Evolutionary conservation across 2,113 vertebrate species (phyloP).

Genomic region (Aleadryas rufinucha): DNA sequence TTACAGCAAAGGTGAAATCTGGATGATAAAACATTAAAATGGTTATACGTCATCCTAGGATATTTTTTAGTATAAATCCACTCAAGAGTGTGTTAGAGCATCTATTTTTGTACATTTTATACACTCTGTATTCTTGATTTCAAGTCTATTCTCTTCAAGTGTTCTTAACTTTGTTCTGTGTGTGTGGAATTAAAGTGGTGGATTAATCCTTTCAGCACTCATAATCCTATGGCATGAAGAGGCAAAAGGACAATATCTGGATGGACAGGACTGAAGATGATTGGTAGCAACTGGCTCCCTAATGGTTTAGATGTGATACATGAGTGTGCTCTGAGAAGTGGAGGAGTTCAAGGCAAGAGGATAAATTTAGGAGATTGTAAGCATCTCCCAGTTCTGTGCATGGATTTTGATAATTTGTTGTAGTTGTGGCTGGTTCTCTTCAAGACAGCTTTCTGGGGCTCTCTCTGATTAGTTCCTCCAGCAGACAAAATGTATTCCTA

Average conservation of each 20-base stretch:
- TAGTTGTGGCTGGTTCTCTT: background rate
- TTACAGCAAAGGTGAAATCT: background rate
- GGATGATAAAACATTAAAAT: background rate
- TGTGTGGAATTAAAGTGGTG: background rate
- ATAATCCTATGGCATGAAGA: background rate
- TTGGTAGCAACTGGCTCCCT: background rate
- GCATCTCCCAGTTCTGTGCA: background rate
- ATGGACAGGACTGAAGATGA: background rate
- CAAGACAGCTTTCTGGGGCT: background rate
- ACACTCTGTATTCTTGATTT: background rate
- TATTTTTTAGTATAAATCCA: background rate
- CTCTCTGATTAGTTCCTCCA: background rate
- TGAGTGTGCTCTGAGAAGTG: background rate
- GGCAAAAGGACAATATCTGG: background rate
- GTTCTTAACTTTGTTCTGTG: background rate
- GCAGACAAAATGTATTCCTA: background rate
- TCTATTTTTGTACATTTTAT: background rate
- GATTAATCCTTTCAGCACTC: background rate
- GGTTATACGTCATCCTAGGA: background rate
- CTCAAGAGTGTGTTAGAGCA: background rate
- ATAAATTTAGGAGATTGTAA: background rate
- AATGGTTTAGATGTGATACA: background rate
- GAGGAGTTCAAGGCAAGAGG: background rate
- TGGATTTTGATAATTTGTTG: background rate
- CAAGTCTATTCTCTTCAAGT: background rate